Evolutionary conservation across 2,113 vertebrate species (phyloP), one percentile per base, ranked within the genome.

Genomic region (Limnothrissa miodon): DNA sequence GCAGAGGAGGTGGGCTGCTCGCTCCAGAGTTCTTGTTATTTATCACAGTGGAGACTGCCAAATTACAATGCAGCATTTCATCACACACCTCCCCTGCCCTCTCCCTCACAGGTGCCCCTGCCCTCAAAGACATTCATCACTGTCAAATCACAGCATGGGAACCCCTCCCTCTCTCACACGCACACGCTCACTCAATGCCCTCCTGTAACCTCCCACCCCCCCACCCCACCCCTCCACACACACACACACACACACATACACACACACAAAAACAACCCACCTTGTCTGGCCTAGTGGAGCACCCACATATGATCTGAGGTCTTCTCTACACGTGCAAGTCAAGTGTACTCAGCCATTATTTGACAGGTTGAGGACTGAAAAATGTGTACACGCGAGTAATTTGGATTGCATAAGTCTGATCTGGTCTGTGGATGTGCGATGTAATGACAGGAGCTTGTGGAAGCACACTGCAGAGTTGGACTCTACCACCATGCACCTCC

Each of bases 121-220:
- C 79, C 83, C 86, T 83, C 81, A 80, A 82, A 84, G 70, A 84
- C 79, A 89, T 90, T 78, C 84, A 89, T 88, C 89, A 90, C 70
- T 86, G 83, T 87, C 86, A 48, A 83, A 84, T 33, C 80, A 15
- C 25, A 15, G 17, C 10, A 21, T 45, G 79, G 25, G 45, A 81
- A n/a, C 78, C 59, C 46, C 79, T 33, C 66, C 66, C 62, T 42
- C 51, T 29, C 74, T 13, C 53, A 1, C 66, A 39, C 56, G 1
- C 25, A 29, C 59, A 11, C n/a, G 59, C 29, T 33, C 48, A 53
- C 48, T 53, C 48, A 53, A 21, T 42, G 42, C 42, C 6, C n/a
- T n/a, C n/a, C n/a, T n/a, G n/a, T n/a, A n/a, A 8, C 4, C 1
- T 53, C 66, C 44, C 11, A 21, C 56, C 39, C 51, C 21, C 19